Evolutionary conservation across 2,888 invertebrate genomes (phyloP), one percentile per base, ranked within the genome.

Genomic region (Poecilus cupreus): DNA sequence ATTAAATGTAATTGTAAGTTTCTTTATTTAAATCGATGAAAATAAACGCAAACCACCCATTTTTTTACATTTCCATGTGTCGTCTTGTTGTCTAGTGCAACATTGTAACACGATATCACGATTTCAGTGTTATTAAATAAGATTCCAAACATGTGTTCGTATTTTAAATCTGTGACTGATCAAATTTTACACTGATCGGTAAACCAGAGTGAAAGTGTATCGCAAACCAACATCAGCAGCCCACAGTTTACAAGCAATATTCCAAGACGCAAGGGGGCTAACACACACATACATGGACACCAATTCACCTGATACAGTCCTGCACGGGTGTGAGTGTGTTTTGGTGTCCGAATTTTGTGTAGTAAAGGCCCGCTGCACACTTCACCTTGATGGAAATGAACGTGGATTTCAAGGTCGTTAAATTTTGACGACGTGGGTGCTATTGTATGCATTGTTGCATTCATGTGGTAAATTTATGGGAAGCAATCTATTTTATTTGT

Each of bases 401-500:
- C 64, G 18, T 26, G 26, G 13, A 11, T 60, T 8, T 68, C 64
- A 68, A 68, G 64, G 64, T 68, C 64, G 37, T 37, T 37, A 16
- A 37, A 68, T 68, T 37, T 2, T 68, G 60, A 13, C 26, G 22
- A 22, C 6, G 60, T 60, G 26, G 60, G 60, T 60, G 60, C 26
- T 8, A 60, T 60, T 60, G 60, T 43, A 10, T 60, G 60, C 60
- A 60, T 60, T 60, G 60, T 60, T 60, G 60, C 60, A 60, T 26
- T 26, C 60, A 32, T 60, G 26, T 26, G 60, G 4, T n/a, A 26
- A 22, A 22, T 54, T 54, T 54, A 22, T 43, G 43, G 43, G 43
- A 43, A 43, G 13, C 43, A 43, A 43, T 43, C 13, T 4, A n/a
- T 10, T 11, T 54, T 49, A 49, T 18, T 3, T 54, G 22, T 18